Conservation (phyloP, 2,113 vertebrate genomes). For the Sorex fumeus region DNA sequence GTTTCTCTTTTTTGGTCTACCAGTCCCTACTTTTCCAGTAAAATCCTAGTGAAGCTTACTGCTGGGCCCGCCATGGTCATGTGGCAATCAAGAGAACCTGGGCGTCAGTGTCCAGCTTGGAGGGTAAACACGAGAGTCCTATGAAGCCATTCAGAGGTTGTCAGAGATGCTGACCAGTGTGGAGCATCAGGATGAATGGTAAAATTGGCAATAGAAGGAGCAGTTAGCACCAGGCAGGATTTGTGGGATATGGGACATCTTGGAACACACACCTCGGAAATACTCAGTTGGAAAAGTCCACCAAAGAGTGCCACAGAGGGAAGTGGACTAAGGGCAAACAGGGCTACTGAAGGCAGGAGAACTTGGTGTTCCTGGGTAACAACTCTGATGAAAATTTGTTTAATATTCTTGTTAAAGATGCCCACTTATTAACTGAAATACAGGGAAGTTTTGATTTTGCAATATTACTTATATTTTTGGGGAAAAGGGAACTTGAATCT, state of each 20-base stretch:
- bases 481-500: too few species aligned
- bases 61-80: not conserved
- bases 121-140: not conserved
- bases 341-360: not conserved
- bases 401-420: not conserved
- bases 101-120: not conserved
- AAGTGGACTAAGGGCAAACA: not conserved
- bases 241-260: not conserved
- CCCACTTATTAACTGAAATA: not conserved
- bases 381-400: not conserved
- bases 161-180: too few species aligned
- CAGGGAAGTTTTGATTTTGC: conserved; percentile 5
- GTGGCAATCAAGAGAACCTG: not conserved
- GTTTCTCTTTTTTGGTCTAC: not conserved
- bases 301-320: not conserved
- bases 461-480: not conserved
- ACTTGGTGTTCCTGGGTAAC: fast-evolving
- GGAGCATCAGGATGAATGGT: not conserved
- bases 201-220: not conserved
- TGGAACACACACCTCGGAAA: not conserved
- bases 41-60: not conserved
- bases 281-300: too few species aligned
- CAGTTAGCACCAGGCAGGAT: not conserved
- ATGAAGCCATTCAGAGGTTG: not conserved
- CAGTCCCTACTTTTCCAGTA: not conserved